Evolutionary conservation across 2,797 vertebrate species (phyloP).

Genomic region (Sphenodon punctatus): DNA sequence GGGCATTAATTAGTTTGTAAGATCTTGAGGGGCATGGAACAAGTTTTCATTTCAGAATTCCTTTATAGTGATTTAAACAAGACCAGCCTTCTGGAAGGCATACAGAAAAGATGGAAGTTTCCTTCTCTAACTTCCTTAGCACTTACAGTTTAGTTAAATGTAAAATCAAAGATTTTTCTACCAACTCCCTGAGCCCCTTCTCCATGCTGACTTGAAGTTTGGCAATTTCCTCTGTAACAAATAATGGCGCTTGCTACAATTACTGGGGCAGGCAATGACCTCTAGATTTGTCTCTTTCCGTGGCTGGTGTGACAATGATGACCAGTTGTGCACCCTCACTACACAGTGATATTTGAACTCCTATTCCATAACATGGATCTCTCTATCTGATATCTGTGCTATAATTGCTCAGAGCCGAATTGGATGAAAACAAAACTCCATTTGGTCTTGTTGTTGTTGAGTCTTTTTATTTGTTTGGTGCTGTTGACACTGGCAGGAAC

Average conservation of each 20-base stretch:
- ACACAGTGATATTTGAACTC: fast-evolving
- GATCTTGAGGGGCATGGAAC: background rate
- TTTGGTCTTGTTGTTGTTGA: background rate
- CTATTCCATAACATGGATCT: background rate
- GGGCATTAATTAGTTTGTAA: background rate
- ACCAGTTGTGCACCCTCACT: background rate
- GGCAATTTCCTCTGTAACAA: background rate
- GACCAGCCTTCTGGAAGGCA: too few relatives aligned
- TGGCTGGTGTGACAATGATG: too few relatives aligned
- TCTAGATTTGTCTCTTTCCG: too few relatives aligned
- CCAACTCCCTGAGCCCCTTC: background rate
- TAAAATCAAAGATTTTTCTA: background rate
- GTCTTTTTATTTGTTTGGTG: background rate
- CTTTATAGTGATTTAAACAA: too few relatives aligned
- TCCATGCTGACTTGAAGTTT: background rate
- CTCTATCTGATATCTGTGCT: background rate
- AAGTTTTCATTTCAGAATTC: background rate
- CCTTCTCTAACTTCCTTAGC: background rate
- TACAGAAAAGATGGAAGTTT: background rate
- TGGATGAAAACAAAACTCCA: background rate
- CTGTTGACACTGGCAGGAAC: background rate
- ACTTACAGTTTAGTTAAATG: background rate
- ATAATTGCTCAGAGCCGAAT: background rate
- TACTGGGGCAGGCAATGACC: too few relatives aligned
- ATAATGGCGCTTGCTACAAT: background rate